phyloP scores from a whole-genome alignment of 2,113 vertebrate species.

The Cyprinodon variegatus region DNA sequence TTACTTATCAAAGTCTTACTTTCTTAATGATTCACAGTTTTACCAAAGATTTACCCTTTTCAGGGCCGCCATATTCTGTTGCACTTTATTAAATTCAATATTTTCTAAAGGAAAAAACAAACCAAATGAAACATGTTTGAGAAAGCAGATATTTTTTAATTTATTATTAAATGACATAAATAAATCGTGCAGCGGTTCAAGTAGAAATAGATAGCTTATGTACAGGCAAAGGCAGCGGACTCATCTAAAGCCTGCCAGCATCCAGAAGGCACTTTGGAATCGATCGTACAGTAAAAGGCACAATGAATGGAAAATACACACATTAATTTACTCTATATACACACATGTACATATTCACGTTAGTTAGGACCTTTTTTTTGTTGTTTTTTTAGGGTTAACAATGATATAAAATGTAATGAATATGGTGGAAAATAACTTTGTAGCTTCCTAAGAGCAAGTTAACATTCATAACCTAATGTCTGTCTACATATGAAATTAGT shows the following conservation, averaged over 20 bases:
- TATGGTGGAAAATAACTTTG: conserved; percentile 15
- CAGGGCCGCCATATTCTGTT: not conserved
- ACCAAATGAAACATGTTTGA: conserved; percentile 23
- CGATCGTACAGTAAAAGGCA: conserved; percentile 41
- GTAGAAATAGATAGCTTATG: conserved; percentile 80
- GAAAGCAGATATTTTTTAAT: conserved; percentile 76
- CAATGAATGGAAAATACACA: conserved; percentile 49
- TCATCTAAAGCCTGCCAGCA: conserved; percentile 28
- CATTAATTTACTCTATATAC: conserved; percentile 82
- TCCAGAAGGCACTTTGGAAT: conserved; percentile 37
- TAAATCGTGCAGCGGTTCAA: conserved; percentile 75
- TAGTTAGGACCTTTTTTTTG: conserved; percentile 45
- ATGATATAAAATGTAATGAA: conserved; percentile 23
- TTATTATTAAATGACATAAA: conserved; percentile 85
- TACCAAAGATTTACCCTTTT: not conserved
- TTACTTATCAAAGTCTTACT: not conserved
- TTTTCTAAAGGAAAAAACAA: not conserved
- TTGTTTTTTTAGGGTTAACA: conserved; percentile 21
- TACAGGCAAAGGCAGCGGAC: conserved; percentile 64
- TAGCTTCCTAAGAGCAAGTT: conserved; percentile 41
- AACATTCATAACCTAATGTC: not conserved
- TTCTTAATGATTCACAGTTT: not conserved
- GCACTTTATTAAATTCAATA: not conserved
- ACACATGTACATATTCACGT: conserved; percentile 78
- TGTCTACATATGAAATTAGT: not conserved